Base-by-base conservation (phyloP, 2,888 invertebrate genomes). In the Plagodis dolabraria region DNA sequence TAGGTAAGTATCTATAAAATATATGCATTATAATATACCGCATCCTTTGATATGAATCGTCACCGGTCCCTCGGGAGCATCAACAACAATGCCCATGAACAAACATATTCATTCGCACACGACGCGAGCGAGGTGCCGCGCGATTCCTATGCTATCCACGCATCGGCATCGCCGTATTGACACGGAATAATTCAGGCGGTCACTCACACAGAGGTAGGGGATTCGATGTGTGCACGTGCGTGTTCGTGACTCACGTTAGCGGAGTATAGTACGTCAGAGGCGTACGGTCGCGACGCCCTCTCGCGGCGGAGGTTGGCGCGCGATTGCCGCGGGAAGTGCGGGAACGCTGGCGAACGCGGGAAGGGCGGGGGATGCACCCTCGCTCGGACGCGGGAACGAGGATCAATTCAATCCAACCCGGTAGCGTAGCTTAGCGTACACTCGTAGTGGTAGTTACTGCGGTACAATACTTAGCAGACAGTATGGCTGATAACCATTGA, bases 281-380 rank as follows among this genome's bases (percentile, higher is more conserved):
- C 76, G 76, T 33, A 77, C 72, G 60, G 69, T 71, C 76, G 82
- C 90, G 45, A 53, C 53, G 90, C 89, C 92, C 89, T 89, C 88
- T 79, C 90, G 84, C 90, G 89, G 84, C 91, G 74, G 79, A 83
- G 87, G 88, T 83, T 83, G 81, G 89, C 91, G 91, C 89, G 89
- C 92, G 86, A 86, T 84, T 92, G 92, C 82, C 80, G 84, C 78
- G 74, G 69, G 63, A 65, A 69, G 81, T 80, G 84, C 78, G 74
- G 69, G 63, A 65, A 69, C 57, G 46, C 43, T 49, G 38, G n/a
- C 40, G 64, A 69, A 66, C 65, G 76, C 73, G 77, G 82, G 81
- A 71, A 73, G 83, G 81, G 84, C 76, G 83, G 85, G 86, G 88
- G 86, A 83, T 86, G 86, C 87, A 86, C 89, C 90, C 89, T 83